phyloP scores from a whole-genome alignment of 2,888 invertebrate genomes.

The Oxytorus armatus region DNA sequence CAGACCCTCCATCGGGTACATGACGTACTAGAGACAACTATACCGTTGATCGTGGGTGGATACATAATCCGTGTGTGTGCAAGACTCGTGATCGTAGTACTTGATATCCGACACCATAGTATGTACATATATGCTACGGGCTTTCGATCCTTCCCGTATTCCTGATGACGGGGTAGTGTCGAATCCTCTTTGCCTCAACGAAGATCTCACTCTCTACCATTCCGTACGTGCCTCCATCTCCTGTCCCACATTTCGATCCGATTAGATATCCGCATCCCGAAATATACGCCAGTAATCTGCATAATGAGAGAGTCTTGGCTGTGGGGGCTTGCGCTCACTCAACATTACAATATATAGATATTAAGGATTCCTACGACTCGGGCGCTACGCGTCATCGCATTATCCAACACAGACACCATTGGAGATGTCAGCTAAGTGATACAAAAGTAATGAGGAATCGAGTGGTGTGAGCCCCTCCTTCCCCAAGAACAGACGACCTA shows the following conservation, averaged over 20 bases:
- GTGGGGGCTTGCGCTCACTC: slow-evolving; percentile 14
- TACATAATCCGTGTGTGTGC: slow-evolving; percentile 1
- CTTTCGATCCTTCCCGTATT: slow-evolving; percentile 9
- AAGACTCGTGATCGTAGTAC: slow-evolving; percentile 8
- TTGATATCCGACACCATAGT: slow-evolving; percentile 5
- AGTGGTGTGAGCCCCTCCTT: too few species aligned
- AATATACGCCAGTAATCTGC: slow-evolving; percentile 72
- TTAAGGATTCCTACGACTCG: too few species aligned
- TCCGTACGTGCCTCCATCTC: slow-evolving; percentile 34
- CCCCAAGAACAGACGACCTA: too few species aligned
- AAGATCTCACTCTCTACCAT: slow-evolving; percentile 11
- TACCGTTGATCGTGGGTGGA: background rate
- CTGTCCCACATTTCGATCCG: slow-evolving; percentile 77
- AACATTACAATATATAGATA: slow-evolving; percentile 5
- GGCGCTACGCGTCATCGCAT: too few species aligned
- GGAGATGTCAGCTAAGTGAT: too few species aligned
- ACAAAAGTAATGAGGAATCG: too few species aligned
- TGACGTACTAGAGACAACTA: background rate
- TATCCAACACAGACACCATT: too few species aligned
- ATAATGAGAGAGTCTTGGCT: slow-evolving; percentile 68
- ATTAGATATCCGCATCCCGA: slow-evolving; percentile 74
- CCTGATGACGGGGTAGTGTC: slow-evolving; percentile 7
- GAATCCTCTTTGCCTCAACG: background rate
- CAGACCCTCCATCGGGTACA: background rate
- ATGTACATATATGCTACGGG: slow-evolving; percentile 7